Evolutionary conservation across 2,888 invertebrate genomes (phyloP), one percentile per base, ranked within the genome.

Genomic region (Scaptomyza tumidula): DNA sequence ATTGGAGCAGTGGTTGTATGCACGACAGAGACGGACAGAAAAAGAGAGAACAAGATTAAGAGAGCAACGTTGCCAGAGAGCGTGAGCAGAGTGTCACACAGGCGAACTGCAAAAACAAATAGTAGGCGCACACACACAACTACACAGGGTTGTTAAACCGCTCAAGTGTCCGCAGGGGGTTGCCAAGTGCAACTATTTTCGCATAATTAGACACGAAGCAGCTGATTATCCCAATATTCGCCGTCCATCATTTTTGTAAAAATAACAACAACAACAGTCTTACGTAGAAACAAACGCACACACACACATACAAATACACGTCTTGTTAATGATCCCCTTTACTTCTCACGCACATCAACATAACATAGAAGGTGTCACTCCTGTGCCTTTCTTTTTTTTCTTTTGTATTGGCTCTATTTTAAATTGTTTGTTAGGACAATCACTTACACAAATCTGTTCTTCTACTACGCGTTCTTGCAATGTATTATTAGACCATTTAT

Each of bases 1-100:
- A 63, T 71, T 82, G 64, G 88, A 82, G 72, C 80, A 87, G 71
- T 62, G 62, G 62, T 66, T 62, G 56, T 24, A 48, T 33, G 45
- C 10, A 27, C n/a, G 50, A 46, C 27, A 53, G 54, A 39, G 54
- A 70, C n/a, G 14, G 35, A 58, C 50, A 55, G 48, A 45, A 59
- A 43, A 44, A 54, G 44, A 60, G 37, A 39, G 43, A 37, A 52
- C 19, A 29, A 33, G 29, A 44, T 43, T 44, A n/a, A n/a, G 45
- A 52, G 59, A 53, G 66, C 31, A 19, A 61, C 53, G 41, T 66
- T 52, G 54, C 46, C 59, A 71, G 61, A 66, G 73, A 64, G 64
- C 56, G 35, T 37, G 43, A 54, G 43, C 54, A 56, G 71, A 80
- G 61, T 63, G 52, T 59, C 52, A 43, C 46, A 43, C 60, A 58